phyloP scores from a whole-genome alignment of 1,140 invertebrate genomes.

The Calephelis virginiensis region DNA sequence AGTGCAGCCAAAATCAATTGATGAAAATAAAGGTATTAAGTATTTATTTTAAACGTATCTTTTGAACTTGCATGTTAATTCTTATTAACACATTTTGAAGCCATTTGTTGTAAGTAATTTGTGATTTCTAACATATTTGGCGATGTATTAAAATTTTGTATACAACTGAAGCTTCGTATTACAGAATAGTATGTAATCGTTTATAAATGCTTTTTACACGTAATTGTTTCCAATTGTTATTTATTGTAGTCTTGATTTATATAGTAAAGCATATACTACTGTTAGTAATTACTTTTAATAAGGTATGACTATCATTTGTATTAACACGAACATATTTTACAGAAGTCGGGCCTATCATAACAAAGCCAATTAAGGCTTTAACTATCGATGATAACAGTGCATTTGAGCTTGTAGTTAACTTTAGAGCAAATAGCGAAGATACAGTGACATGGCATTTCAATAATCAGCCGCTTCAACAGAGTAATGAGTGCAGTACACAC shows the following conservation, averaged over 20 bases:
- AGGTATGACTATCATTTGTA: background rate
- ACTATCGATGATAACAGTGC: conserved; percentile 52
- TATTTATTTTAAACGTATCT: background rate
- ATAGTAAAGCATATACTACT: too few relatives aligned
- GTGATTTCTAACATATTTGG: conserved; percentile 3
- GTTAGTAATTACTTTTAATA: background rate
- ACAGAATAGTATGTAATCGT: background rate
- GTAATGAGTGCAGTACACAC: conserved; percentile 82
- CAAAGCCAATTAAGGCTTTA: conserved; percentile 57
- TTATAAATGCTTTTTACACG: background rate
- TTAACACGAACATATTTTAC: conserved; percentile 52
- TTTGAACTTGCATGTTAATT: background rate
- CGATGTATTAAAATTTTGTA: background rate
- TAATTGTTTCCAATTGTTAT: background rate
- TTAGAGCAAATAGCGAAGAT: conserved; percentile 84
- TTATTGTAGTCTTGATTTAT: background rate
- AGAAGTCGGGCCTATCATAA: conserved; percentile 65
- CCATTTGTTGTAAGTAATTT: background rate
- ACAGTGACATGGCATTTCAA: conserved; percentile 94
- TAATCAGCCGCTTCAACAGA: conserved; percentile 86
- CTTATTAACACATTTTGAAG: background rate
- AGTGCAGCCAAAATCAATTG: background rate
- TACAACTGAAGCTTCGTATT: background rate
- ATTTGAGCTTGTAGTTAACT: conserved; percentile 79
- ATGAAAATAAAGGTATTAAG: background rate